Percentiles rank a stretch among this genome's conserved stretches.
Evolutionary conservation across 2,113 vertebrate species (phyloP).

Genomic region (Spea multiplicata): DNA sequence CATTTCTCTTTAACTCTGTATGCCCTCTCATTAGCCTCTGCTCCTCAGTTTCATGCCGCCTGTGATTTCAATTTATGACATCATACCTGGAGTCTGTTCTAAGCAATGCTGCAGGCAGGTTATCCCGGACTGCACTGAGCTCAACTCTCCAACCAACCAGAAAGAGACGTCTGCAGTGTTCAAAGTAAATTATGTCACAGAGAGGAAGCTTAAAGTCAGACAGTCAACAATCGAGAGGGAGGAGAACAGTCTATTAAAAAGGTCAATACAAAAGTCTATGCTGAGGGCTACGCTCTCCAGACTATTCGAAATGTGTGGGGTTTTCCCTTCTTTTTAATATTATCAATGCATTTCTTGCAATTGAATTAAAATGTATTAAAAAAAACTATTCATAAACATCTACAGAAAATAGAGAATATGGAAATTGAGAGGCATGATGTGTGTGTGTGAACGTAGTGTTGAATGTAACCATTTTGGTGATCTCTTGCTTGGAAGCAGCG

Average conservation of each 20-base stretch:
- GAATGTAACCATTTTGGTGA: no score
- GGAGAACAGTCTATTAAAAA: constrained; percentile 23
- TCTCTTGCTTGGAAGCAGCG: no score
- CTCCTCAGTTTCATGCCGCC: constrained; percentile 43
- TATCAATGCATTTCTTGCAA: no score
- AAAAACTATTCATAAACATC: no score
- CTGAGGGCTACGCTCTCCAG: neutral
- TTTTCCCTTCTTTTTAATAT: neutral
- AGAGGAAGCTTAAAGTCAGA: constrained; percentile 38
- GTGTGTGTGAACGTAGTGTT: no score
- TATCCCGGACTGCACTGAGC: constrained; percentile 45
- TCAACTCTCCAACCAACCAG: constrained; percentile 46
- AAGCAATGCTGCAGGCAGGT: constrained; percentile 42
- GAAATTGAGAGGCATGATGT: no score
- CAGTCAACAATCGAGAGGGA: constrained; percentile 39
- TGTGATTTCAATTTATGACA: constrained; percentile 48
- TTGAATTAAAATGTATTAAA: no score
- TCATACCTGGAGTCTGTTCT: constrained; percentile 47
- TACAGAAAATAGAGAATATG: no score
- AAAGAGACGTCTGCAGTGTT: constrained; percentile 39
- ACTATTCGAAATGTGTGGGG: neutral
- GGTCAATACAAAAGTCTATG: constrained; percentile 37
- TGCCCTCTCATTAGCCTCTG: constrained; percentile 44
- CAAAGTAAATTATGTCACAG: constrained; percentile 43
- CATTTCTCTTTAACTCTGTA: constrained; percentile 42